Conservation (phyloP, 2,797 vertebrate species). For the Crypturellus tataupa region DNA sequence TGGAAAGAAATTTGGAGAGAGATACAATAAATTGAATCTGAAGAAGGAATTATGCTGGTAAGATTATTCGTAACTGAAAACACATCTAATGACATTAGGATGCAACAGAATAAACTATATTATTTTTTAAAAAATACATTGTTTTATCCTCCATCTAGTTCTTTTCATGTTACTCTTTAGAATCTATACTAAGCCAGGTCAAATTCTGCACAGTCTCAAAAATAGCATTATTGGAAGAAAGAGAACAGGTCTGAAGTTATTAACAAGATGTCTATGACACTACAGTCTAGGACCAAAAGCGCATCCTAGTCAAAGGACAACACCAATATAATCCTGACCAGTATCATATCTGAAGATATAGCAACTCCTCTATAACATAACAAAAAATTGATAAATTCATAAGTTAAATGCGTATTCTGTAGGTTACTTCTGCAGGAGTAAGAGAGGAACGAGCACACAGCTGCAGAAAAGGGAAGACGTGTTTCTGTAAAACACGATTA, state of each 20-base stretch:
- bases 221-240: neutral
- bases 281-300: neutral
- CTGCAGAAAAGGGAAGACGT: neutral
- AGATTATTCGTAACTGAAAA: neutral
- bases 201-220: neutral
- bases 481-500: neutral
- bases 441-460: neutral
- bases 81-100: neutral
- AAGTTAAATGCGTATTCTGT: neutral
- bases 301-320: neutral
- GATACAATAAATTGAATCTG: neutral
- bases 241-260: neutral
- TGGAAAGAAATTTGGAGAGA: neutral
- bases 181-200: neutral
- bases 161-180: neutral
- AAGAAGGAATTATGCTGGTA: neutral
- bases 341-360: neutral
- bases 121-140: neutral
- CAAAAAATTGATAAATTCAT: neutral
- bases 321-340: neutral
- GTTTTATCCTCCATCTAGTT: neutral
- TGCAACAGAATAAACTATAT: neutral
- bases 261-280: neutral
- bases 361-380: neutral
- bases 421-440: neutral